Evolutionary conservation across 2,113 vertebrate species (phyloP).

Genomic region (Phocoena phocoena): DNA sequence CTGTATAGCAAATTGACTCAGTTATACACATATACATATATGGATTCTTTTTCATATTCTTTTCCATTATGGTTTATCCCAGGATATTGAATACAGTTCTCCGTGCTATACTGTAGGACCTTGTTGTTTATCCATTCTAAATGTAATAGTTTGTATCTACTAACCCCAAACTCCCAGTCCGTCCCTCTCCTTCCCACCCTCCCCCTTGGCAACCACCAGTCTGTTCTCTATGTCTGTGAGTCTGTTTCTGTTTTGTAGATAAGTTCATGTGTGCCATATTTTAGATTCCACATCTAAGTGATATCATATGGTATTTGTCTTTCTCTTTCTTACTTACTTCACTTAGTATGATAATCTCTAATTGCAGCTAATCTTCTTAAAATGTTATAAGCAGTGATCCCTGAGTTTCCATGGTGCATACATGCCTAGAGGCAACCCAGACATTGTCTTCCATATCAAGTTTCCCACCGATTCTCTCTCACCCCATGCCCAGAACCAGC

Average conservation of each 20-base stretch:
- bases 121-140: neutral
- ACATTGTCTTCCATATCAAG: neutral
- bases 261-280: neutral
- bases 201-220: neutral
- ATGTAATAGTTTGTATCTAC: neutral
- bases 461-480: neutral
- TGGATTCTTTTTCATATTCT: neutral
- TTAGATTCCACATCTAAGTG: neutral
- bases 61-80: neutral
- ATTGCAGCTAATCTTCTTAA: neutral
- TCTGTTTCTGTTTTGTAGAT: neutral
- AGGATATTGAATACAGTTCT: neutral
- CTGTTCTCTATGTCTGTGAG: neutral
- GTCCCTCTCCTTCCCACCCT: neutral
- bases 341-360: neutral
- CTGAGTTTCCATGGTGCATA: neutral
- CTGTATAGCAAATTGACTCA: neutral
- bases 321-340: neutral
- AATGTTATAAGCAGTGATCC: neutral
- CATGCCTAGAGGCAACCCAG: neutral
- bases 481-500: neutral
- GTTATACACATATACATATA: neutral
- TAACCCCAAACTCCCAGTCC: neutral
- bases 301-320: neutral
- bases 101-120: neutral